Conservation (phyloP, 1,140 invertebrate species). For the Charaxes varanes region DNA sequence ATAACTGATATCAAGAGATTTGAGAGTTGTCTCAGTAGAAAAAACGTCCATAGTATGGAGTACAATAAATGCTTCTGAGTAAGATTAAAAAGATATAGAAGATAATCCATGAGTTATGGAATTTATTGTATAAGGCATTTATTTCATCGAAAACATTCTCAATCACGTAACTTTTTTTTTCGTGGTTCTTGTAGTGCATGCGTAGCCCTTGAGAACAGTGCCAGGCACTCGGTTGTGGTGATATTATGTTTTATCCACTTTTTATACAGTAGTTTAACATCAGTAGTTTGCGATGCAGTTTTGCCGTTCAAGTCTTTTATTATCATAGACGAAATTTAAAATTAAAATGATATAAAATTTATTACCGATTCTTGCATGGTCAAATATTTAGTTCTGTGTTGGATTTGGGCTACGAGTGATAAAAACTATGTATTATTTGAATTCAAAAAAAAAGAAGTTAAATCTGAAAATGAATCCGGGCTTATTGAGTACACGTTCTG, state of each 20-base stretch:
- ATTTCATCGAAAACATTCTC: constrained; percentile 14
- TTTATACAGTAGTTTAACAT: constrained; percentile 39
- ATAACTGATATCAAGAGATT: too few species aligned
- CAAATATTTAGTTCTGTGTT: constrained; percentile 34
- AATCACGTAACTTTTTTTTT: constrained; percentile 3
- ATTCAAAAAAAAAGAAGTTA: too few species aligned
- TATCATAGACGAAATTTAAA: constrained; percentile 41
- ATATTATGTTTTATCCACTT: constrained; percentile 37
- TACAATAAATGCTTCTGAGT: too few species aligned
- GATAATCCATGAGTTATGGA: not conserved
- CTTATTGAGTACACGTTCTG: too few species aligned
- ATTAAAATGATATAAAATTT: constrained; percentile 7
- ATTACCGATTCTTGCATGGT: constrained; percentile 47
- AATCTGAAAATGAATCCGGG: too few species aligned
- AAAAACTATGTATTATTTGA: too few species aligned
- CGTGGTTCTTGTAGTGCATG: constrained; percentile 53
- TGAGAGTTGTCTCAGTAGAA: too few species aligned
- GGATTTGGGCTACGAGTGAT: constrained; percentile 30
- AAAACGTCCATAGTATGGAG: too few species aligned
- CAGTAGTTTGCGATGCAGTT: constrained; percentile 64
- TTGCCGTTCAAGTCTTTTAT: constrained; percentile 57
- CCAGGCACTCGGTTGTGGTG: constrained; percentile 67
- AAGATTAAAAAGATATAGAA: too few species aligned
- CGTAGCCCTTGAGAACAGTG: constrained; percentile 58
- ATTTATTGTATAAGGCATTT: not conserved